These are phyloP conservation scores for Forbesichthys papilliferus DNA, from an alignment of 2,113 vertebrate genomes.

Conservation along the genomic window DNA sequence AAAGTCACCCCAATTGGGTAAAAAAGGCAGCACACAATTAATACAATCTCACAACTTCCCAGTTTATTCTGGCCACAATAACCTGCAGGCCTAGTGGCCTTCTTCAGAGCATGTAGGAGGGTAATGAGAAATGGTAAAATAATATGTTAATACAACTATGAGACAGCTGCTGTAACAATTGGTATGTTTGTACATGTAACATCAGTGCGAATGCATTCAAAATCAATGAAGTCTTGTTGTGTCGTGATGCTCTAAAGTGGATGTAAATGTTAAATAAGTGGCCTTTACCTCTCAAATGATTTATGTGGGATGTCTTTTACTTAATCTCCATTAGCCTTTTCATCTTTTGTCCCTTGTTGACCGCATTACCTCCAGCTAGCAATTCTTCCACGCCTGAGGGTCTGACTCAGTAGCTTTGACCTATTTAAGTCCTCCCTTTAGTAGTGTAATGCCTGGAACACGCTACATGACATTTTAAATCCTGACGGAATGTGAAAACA, in stretches of 20 bases:
- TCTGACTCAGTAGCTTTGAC: slow-evolving; percentile 40
- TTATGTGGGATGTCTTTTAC: slow-evolving; percentile 34
- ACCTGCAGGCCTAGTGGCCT: too few relatives aligned
- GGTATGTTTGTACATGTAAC: not conserved
- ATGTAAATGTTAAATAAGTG: slow-evolving; percentile 32
- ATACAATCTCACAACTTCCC: too few relatives aligned
- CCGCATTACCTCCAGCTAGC: slow-evolving; percentile 16
- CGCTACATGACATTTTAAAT: too few relatives aligned
- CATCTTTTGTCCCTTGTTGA: slow-evolving; percentile 31
- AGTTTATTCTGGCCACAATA: too few relatives aligned
- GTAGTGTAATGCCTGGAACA: too few relatives aligned
- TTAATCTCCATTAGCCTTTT: slow-evolving; percentile 32
- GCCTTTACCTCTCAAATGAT: slow-evolving; percentile 16
- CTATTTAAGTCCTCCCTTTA: slow-evolving; percentile 27
- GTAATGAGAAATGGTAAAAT: too few relatives aligned
- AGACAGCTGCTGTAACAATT: not conserved
- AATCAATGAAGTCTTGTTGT: slow-evolving; percentile 17
- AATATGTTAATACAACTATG: not conserved
- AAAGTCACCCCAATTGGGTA: too few relatives aligned
- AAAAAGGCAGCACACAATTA: too few relatives aligned
- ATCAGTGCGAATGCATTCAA: not conserved
- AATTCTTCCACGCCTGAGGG: slow-evolving; percentile 9
- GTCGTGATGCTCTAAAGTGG: slow-evolving; percentile 14
- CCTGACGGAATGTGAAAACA: too few relatives aligned
- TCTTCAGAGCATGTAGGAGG: too few relatives aligned